Evolutionary conservation across 92 coral and sea anemone genomes (phyloP), one percentile per base, ranked within the genome.

Genomic region (Hydrozoanthus gracilis): DNA sequence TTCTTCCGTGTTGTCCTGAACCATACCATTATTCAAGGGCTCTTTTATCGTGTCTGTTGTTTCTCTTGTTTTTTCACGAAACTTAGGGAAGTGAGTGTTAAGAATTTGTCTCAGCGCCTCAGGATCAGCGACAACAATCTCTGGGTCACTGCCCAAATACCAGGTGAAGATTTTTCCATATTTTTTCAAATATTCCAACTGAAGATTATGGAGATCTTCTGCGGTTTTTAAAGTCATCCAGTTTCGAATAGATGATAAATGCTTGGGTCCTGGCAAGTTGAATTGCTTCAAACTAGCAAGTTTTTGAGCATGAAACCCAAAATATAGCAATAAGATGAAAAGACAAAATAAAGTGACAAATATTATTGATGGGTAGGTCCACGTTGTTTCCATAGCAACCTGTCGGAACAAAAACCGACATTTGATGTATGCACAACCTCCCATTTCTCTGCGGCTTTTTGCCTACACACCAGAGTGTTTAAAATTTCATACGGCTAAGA

Each of bases 41-140:
- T 55, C 18, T 20, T 83, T 86, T 4, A 76, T 74, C 6, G 52
- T 48, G 7, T n/a, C n/a, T 74, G 9, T 55, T 20, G 17, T 16
- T 45, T 12, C 44, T 56, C 50, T 86, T n/a, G 62, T 45, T 12
- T 91, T 90, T 51, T 90, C 88, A 66, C 85, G 82, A 88, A 92
- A 92, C 67, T 85, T 73, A 14, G 80, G 18, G 56, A 91, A 91
- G 15, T 93, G 89, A 56, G 77, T 87, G 46, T 86, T 90, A 88
- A 88, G 78, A 27, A 93, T 88, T 54, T 89, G 89, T 67, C 87
- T 93, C 78, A 93, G 50, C 88, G 89, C 72, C 60, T 93, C 96
- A 2, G 96, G 96, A 61, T 93, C 96, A 9, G 91, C 92, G 14
- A 93, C 87, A 12, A 93, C 96, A 45, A 91, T 67, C 45, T 93